Conservation (phyloP, 2,797 vertebrate species). For the Acanthis flammea region DNA sequence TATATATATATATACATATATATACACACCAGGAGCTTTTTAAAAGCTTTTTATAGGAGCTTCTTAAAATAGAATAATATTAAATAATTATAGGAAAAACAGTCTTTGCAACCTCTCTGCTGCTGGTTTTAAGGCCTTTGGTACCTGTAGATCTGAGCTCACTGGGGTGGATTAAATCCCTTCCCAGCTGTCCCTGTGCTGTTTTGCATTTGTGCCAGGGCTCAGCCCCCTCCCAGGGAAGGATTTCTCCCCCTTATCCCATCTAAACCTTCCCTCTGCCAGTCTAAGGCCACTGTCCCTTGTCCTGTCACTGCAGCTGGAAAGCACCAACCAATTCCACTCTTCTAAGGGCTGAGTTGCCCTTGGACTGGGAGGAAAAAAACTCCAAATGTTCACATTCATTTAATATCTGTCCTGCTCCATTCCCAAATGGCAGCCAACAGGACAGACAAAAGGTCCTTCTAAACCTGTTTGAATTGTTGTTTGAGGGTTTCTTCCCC, state of each 20-base stretch:
- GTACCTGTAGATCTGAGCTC: neutral
- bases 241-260: neutral
- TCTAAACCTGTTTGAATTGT: neutral
- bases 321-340: neutral
- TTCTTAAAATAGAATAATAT: neutral
- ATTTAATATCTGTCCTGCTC: neutral
- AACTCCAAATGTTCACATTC: accelerated
- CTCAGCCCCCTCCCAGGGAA: neutral
- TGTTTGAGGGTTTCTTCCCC: accelerated
- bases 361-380: neutral
- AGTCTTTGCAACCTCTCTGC: neutral
- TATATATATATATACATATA: too few relatives aligned
- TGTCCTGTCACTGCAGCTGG: neutral
- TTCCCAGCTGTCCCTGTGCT: neutral
- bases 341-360: neutral
- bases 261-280: neutral
- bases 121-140: neutral
- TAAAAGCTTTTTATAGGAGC: neutral
- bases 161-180: neutral
- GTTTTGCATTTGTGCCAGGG: neutral
- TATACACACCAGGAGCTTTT: neutral
- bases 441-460: neutral
- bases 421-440: neutral
- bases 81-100: neutral
- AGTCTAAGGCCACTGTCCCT: neutral